A percentile compares a stretch with the other conserved stretches of the same genome.
phyloP scores from a whole-genome alignment of 1,140 invertebrate genomes.

The Campoletis sonorensis region DNA sequence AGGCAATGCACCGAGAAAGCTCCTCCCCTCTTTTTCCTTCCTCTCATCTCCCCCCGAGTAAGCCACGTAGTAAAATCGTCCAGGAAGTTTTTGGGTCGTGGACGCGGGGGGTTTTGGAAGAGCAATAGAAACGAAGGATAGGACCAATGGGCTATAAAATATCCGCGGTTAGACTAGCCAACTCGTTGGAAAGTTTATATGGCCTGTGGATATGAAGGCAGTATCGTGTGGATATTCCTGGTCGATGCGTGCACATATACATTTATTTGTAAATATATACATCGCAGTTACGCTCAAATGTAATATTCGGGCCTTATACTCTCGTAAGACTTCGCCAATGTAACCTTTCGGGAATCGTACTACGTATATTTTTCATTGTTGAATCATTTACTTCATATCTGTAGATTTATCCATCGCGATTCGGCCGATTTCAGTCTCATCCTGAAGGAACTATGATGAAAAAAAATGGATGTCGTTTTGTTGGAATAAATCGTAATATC shows the following conservation, averaged over 20 bases:
- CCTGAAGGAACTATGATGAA: too few species aligned
- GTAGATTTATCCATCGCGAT: too few species aligned
- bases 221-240: neutral
- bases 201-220: neutral
- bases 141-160: conserved; percentile 19
- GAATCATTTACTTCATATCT: too few species aligned
- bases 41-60: neutral
- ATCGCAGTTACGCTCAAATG: neutral
- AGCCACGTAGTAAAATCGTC: conserved; percentile 24
- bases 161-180: neutral
- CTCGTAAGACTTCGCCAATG: too few species aligned
- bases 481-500: too few species aligned
- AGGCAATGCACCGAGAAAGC: too few species aligned
- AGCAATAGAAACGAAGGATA: neutral
- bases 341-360: too few species aligned
- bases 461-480: too few species aligned
- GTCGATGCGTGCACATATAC: neutral
- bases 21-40: neutral
- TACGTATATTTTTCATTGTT: too few species aligned
- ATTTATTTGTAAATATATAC: neutral
- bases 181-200: conserved; percentile 4
- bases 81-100: conserved; percentile 11
- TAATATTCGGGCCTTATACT: too few species aligned
- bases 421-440: too few species aligned
- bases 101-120: neutral